Conservation (phyloP, 2,797 vertebrate genomes). For the Knipowitschia caucasica region DNA sequence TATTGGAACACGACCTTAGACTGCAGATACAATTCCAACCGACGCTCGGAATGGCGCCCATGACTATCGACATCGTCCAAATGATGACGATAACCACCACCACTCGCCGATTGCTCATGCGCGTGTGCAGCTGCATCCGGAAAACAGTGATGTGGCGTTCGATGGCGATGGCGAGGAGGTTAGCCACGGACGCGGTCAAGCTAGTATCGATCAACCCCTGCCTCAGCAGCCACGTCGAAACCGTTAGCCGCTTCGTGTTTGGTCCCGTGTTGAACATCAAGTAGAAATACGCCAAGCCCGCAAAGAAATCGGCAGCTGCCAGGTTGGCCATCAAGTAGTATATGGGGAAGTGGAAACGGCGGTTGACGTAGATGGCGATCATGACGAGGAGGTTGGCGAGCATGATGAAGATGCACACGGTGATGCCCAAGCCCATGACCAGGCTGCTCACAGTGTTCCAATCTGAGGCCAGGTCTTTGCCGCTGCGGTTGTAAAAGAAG, state of each 20-base stretch:
- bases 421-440: slow-evolving; percentile 98
- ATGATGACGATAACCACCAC: slow-evolving; percentile 98
- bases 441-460: slow-evolving; percentile 96
- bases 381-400: slow-evolving; percentile 97
- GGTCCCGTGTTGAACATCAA: slow-evolving; percentile 99
- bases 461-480: slow-evolving; percentile 88
- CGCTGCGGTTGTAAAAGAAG: slow-evolving; percentile 98
- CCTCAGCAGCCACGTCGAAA: slow-evolving; percentile 95
- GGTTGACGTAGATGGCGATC: slow-evolving; percentile 98
- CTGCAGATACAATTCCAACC: slow-evolving; percentile 99
- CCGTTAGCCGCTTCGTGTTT: slow-evolving; percentile 91
- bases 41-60: slow-evolving; percentile 96
- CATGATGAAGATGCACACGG: slow-evolving; percentile 99
- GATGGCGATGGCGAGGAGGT: slow-evolving; percentile 94
- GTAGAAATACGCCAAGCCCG: slow-evolving; percentile 97
- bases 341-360: slow-evolving; percentile 98
- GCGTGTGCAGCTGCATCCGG: slow-evolving; percentile 97
- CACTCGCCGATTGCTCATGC: slow-evolving; percentile 96
- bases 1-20: slow-evolving; percentile 89
- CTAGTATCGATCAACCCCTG: slow-evolving; percentile 98
- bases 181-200: slow-evolving; percentile 94
- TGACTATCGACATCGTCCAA: slow-evolving; percentile 97
- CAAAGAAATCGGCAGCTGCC: slow-evolving; percentile 98
- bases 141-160: slow-evolving; percentile 98
- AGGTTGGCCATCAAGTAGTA: slow-evolving; percentile 99